Evolutionary conservation across 2,888 invertebrate genomes (phyloP).

Genomic region (Nomada goodeniana): DNA sequence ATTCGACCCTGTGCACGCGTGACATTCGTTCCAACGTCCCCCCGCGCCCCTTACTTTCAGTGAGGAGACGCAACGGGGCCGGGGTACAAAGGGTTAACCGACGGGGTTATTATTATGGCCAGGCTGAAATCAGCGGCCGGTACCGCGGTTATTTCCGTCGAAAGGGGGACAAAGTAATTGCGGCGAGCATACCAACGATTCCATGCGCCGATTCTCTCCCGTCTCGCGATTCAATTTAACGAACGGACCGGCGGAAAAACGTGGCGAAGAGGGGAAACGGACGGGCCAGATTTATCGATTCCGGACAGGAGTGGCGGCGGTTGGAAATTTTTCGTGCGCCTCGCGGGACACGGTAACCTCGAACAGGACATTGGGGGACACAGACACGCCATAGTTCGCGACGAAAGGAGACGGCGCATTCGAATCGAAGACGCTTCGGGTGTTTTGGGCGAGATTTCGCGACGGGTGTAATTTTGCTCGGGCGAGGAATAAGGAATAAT

Average conservation of each 20-base stretch:
- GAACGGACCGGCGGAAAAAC: conserved; percentile 16
- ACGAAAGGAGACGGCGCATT: too few relatives aligned
- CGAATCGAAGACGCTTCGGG: too few relatives aligned
- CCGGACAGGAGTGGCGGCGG: background rate
- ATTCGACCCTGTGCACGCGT: conserved; percentile 5
- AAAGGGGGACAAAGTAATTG: conserved; percentile 60
- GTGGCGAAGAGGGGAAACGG: background rate
- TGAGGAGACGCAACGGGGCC: conserved; percentile 5
- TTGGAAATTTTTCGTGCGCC: conserved; percentile 21
- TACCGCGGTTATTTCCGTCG: conserved; percentile 44
- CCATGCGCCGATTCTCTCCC: conserved; percentile 15
- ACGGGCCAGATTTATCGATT: conserved; percentile 46
- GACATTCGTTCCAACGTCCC: conserved; percentile 15
- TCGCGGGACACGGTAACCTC: conserved; percentile 16
- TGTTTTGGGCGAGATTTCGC: too few relatives aligned
- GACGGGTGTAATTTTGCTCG: too few relatives aligned
- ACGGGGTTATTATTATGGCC: conserved; percentile 58
- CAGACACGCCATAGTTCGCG: background rate
- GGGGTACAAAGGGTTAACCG: conserved; percentile 39
- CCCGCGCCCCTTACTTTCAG: background rate
- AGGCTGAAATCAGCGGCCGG: conserved; percentile 45
- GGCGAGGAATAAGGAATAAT: too few relatives aligned
- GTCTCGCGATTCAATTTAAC: conserved; percentile 53
- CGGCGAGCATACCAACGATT: conserved; percentile 40
- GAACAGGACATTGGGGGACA: background rate